A percentile compares a stretch with the other conserved stretches of the same genome.
Evolutionary conservation across 2,888 invertebrate genomes (phyloP).

Genomic region (Drosophila atroscutellata): DNA sequence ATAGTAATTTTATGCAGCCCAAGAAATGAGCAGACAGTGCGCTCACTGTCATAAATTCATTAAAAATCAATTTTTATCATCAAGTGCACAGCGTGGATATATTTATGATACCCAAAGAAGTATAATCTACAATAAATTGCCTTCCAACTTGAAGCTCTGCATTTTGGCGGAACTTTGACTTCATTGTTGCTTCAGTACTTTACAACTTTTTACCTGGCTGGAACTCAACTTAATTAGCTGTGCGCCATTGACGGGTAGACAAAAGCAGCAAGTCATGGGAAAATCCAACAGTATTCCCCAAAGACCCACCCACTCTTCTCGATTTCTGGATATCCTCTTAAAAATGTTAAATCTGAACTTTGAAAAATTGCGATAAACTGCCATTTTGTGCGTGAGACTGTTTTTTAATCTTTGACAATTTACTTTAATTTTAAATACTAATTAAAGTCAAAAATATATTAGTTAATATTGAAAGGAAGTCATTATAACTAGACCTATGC

Average conservation of each 20-base stretch:
- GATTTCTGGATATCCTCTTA: not conserved
- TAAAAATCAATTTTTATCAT: slow-evolving; percentile 58
- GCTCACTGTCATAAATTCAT: slow-evolving; percentile 48
- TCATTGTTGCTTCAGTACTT: slow-evolving; percentile 1
- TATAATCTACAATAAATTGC: slow-evolving; percentile 16
- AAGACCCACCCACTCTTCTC: not conserved
- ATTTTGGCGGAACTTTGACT: slow-evolving; percentile 14
- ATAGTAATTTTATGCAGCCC: slow-evolving; percentile 34
- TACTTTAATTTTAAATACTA: not conserved
- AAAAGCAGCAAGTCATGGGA: slow-evolving; percentile 11
- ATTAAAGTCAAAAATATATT: no score
- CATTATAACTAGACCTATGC: not conserved
- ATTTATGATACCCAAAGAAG: not conserved
- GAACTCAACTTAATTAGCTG: slow-evolving; percentile 35
- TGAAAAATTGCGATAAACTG: not conserved
- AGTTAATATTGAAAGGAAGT: no score
- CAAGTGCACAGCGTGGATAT: slow-evolving; percentile 3
- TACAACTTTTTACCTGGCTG: slow-evolving; percentile 16
- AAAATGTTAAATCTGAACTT: not conserved
- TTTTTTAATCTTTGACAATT: not conserved
- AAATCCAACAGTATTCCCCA: not conserved
- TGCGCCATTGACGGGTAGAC: slow-evolving; percentile 19
- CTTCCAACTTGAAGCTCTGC: slow-evolving; percentile 13
- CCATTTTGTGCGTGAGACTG: not conserved
- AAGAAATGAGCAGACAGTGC: slow-evolving; percentile 27